Percentiles rank a stretch among this genome's conserved stretches.
phyloP scores from a whole-genome alignment of 2,113 vertebrate species.

The Oophaga pumilio region DNA sequence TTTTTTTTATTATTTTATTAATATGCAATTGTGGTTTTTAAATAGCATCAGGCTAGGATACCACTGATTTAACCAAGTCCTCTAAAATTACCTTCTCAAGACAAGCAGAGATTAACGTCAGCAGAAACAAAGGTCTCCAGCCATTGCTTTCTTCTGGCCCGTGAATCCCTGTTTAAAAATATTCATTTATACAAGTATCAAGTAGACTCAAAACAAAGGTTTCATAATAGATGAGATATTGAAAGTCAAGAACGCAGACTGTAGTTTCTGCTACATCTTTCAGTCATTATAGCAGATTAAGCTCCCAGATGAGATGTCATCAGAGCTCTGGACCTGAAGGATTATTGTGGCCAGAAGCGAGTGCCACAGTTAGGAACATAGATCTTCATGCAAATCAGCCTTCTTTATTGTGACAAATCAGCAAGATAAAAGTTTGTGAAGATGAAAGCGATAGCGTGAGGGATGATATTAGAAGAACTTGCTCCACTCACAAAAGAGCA shows the following conservation, averaged over 20 bases:
- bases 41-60: not conserved
- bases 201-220: constrained; percentile 15
- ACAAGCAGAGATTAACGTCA: not conserved
- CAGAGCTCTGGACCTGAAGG: constrained; percentile 28
- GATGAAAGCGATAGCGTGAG: constrained; percentile 44
- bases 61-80: not conserved
- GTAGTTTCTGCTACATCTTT: constrained; percentile 27
- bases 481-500: constrained; percentile 3
- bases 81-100: not conserved
- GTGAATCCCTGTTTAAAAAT: not conserved
- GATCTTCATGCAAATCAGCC: constrained; percentile 40
- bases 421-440: constrained; percentile 39
- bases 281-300: constrained; percentile 27
- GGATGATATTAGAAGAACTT: constrained; percentile 23
- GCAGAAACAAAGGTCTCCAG: not conserved
- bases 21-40: not conserved
- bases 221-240: constrained; percentile 28
- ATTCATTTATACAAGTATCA: not conserved
- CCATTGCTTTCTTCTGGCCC: not conserved
- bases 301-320: constrained; percentile 26
- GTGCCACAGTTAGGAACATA: constrained; percentile 46
- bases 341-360: constrained; percentile 51
- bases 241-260: constrained; percentile 25
- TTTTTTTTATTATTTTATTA: not conserved
- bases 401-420: constrained; percentile 7